Evolutionary conservation across 30 jellyfish, hydroid and myxozoan genomes (phyloP).

Genomic region (Hydra vulgaris): DNA sequence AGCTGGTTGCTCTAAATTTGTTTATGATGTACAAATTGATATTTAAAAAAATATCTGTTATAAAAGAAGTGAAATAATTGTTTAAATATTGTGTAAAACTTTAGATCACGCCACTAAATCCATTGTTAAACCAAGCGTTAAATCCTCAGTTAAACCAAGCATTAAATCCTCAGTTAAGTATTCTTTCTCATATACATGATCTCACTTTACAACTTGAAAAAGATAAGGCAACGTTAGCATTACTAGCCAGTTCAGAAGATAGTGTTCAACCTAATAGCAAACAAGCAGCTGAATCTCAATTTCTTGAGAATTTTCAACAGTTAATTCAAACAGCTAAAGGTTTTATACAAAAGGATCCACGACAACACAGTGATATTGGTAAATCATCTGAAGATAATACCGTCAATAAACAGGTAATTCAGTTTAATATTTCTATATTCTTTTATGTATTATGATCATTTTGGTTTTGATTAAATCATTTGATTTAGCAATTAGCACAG

Average conservation of each 20-base stretch:
- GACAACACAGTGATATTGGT: background rate
- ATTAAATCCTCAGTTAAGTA: background rate
- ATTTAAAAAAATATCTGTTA: too few relatives aligned
- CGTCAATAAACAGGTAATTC: constrained; percentile 3
- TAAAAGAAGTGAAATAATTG: too few relatives aligned
- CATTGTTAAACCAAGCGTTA: background rate
- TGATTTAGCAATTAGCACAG: too few relatives aligned
- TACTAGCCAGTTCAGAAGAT: background rate
- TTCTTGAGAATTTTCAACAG: constrained; percentile 26
- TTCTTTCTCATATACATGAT: constrained; percentile 9
- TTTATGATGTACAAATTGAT: too few relatives aligned
- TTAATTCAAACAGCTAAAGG: constrained; percentile 27
- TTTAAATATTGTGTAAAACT: too few relatives aligned
- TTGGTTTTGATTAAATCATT: too few relatives aligned
- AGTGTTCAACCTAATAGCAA: background rate
- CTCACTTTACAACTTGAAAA: constrained; percentile 14
- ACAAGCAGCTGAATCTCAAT: constrained; percentile 12
- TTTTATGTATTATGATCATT: too few relatives aligned
- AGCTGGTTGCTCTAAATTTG: too few relatives aligned
- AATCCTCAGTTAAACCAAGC: background rate
- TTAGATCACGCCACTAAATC: background rate
- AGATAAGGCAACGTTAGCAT: constrained; percentile 14
- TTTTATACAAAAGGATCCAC: constrained; percentile 22
- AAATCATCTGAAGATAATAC: constrained; percentile 5
- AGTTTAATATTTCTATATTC: background rate